Base-by-base conservation (phyloP, 2,888 invertebrate species). In the Geophilus truncorum region DNA sequence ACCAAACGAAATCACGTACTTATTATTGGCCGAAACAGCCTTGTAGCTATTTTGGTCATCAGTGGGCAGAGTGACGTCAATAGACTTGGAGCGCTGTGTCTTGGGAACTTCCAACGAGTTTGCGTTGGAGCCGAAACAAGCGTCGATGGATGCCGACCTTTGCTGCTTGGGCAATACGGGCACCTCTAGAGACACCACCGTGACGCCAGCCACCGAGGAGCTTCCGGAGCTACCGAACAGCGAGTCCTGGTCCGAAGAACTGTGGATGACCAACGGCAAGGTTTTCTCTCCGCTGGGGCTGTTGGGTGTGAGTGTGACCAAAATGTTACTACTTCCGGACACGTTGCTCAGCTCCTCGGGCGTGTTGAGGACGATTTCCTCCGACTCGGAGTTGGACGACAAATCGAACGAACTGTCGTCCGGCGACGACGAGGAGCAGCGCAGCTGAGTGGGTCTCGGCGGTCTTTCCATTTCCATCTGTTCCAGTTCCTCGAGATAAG, bases 31-130 rank as follows among this genome's bases (percentile, higher is more conserved):
- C 28, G 77, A 32, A 77, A 95, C 88, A n/a, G 94, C 94, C 85
- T 94, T 94, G 87, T 94, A 95, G 83, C 93, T 90, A 32, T 94
- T 93, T 87, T 94, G 94, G 85, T 93, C 93, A 82, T 93, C 92
- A 10, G 94, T 94, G 32, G 95, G 95, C 83, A 95, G 88, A 78
- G 94, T 94, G 85, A 95, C 95, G 87, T 95, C 95, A 82, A 95
- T 94, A 77, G 94, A 94, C 82, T 94, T 90, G 40, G 94, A 94
- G 77, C 95, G 90, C 36, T 92, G 90, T 28, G 85, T 83, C 78
- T 84, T 83, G 75, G 84, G 83, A 77, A 90, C 90, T 82, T 91
- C 91, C 83, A 88, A 87, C 36, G 88, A 87, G 30, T 89, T 90
- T 30, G 84, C 83, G 85, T 93, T 92, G 85, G 92, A 92, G 23